These are phyloP conservation scores for Vipera latastei DNA, from an alignment of 2,797 vertebrate genomes.

Conservation along the genomic window DNA sequence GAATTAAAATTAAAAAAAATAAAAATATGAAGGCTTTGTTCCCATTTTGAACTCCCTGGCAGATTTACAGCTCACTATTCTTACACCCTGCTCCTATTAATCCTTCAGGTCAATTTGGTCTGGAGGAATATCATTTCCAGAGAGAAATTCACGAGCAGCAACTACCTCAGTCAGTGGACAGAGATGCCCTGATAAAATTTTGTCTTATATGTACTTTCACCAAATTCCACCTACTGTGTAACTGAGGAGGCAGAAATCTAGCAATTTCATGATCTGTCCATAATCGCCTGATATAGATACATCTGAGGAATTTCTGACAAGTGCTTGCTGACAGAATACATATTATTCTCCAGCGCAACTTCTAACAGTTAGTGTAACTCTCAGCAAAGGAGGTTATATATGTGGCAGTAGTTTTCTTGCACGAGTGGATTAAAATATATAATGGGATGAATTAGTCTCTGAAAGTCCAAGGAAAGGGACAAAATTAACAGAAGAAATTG, in stretches of 20 bases:
- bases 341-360: neutral
- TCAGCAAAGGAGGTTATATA: neutral
- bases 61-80: neutral
- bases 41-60: neutral
- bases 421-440: neutral
- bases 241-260: neutral
- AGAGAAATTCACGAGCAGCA: neutral
- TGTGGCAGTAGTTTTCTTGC: neutral
- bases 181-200: neutral
- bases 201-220: neutral
- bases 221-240: neutral
- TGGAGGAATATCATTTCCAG: neutral
- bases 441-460: neutral
- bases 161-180: neutral
- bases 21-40: neutral
- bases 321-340: neutral
- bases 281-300: neutral
- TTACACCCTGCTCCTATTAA: neutral
- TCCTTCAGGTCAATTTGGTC: neutral
- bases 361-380: neutral
- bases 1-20: too few species aligned
- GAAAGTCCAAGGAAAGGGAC: neutral
- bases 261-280: neutral
- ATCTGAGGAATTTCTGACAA: neutral
- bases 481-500: neutral